Percentiles rank a stretch among this genome's conserved stretches.
phyloP scores from a whole-genome alignment of 2,113 vertebrate species.

The Prietella phreatophila region DNA sequence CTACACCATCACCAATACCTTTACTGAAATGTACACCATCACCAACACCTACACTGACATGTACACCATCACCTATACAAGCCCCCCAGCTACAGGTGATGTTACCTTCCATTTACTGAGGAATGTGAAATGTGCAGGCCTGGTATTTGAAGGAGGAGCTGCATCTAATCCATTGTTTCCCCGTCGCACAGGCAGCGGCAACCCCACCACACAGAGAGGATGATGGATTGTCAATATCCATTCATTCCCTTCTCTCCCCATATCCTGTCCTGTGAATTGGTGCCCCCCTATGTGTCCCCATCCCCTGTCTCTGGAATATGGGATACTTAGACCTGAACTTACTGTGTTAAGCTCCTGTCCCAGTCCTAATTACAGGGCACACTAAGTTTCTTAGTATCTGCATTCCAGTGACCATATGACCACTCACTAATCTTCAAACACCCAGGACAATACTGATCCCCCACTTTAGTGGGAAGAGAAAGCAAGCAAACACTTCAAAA shows the following conservation, averaged over 20 bases:
- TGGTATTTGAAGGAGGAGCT: not conserved
- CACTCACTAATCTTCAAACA: constrained; percentile 44
- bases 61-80: not conserved
- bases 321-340: constrained; percentile 70
- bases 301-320: constrained; percentile 65
- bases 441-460: constrained; percentile 27
- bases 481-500: not conserved
- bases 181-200: not conserved
- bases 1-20: not conserved
- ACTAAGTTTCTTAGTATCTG: constrained; percentile 75
- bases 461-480: not conserved
- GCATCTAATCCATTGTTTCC: not conserved
- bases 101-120: not conserved
- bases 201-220: constrained; percentile 54
- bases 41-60: not conserved
- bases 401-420: constrained; percentile 73
- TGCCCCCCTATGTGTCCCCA: constrained; percentile 8
- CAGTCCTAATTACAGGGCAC: constrained; percentile 57
- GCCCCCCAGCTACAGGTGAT: not conserved
- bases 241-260: constrained; percentile 42
- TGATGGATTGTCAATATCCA: constrained; percentile 64
- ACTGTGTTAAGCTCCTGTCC: constrained; percentile 51
- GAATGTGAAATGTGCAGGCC: not conserved
- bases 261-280: constrained; percentile 36
- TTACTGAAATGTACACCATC: not conserved